Evolutionary conservation across 2,113 vertebrate genomes (phyloP).

Genomic region (Centropus unirufus): DNA sequence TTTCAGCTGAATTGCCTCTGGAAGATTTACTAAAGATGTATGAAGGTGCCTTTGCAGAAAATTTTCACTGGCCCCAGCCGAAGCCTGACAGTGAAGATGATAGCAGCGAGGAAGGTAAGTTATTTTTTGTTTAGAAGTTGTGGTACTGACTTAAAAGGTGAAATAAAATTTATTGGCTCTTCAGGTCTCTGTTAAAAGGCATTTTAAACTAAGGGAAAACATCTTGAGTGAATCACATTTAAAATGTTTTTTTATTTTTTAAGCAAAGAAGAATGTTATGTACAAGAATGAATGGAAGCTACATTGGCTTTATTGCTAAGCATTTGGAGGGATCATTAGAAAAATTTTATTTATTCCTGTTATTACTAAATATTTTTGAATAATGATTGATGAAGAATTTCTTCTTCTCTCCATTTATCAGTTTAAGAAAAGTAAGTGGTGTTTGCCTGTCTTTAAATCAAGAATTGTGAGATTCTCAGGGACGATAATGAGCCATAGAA

Average conservation of each 20-base stretch:
- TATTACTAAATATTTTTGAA: not conserved
- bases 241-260: not conserved
- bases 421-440: not conserved
- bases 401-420: not conserved
- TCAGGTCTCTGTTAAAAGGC: not conserved
- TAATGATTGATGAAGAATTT: not conserved
- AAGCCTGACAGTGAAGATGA: constrained; percentile 84
- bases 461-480: not conserved
- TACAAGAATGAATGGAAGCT: not conserved
- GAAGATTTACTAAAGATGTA: constrained; percentile 90
- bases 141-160: not conserved
- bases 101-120: constrained; percentile 83
- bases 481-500: not conserved
- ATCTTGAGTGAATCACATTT: not conserved
- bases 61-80: constrained; percentile 89
- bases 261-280: not conserved
- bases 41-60: constrained; percentile 90
- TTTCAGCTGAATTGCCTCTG: constrained; percentile 89
- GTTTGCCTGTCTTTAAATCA: not conserved
- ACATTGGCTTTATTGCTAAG: not conserved
- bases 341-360: not conserved
- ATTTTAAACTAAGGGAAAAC: not conserved
- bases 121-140: not conserved
- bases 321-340: not conserved
- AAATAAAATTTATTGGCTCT: not conserved